Evolutionary conservation across 2,888 invertebrate genomes (phyloP).

Genomic region (Troides aeacus): DNA sequence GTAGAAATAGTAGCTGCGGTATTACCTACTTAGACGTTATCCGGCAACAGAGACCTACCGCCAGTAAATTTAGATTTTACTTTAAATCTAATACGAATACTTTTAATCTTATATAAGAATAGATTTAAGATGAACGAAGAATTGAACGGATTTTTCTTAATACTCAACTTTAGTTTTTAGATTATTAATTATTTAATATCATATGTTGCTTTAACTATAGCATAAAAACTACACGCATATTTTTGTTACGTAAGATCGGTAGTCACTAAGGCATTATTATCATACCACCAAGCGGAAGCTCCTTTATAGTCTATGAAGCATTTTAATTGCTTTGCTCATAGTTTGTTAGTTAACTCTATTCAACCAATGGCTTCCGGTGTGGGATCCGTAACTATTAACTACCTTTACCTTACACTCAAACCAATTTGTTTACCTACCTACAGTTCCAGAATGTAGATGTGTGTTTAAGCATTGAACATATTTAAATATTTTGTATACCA

Average conservation of each 20-base stretch:
- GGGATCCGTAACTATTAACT: slow-evolving; percentile 1
- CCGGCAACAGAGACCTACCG: no score
- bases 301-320: slow-evolving; percentile 2
- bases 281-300: neutral
- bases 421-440: neutral
- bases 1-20: no score
- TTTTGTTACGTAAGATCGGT: neutral
- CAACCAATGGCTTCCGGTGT: slow-evolving; percentile 1
- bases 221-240: neutral
- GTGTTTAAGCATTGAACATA: neutral
- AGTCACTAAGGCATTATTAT: neutral
- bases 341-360: slow-evolving; percentile 4
- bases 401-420: neutral
- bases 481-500: neutral
- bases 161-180: no score
- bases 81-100: no score
- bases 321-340: slow-evolving; percentile 8
- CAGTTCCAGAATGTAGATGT: neutral
- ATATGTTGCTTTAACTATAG: neutral
- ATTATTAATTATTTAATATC: neutral
- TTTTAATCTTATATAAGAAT: no score
- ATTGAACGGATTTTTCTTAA: no score
- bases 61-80: no score
- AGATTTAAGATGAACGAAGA: no score
- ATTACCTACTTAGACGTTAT: no score